Evolutionary conservation across 2,888 invertebrate genomes (phyloP).

Genomic region (Beris chalybata): DNA sequence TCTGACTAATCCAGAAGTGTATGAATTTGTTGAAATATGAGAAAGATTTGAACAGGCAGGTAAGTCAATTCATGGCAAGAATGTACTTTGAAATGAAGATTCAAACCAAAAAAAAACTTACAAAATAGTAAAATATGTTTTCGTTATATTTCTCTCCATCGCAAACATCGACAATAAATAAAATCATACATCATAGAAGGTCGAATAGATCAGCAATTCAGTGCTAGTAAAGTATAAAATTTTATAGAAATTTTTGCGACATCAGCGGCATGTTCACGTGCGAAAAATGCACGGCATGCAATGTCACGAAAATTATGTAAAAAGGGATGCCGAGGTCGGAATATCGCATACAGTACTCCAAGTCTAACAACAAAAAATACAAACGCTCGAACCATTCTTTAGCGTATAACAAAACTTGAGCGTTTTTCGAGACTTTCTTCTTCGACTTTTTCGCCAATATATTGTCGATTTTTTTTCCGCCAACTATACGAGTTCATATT

Average conservation of each 20-base stretch:
- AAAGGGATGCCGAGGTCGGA: neutral
- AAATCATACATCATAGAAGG: conserved; percentile 43
- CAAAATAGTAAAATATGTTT: neutral
- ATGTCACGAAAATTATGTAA: conserved; percentile 46
- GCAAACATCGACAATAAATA: conserved; percentile 44
- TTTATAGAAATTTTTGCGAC: neutral
- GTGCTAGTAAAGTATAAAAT: conserved; percentile 11
- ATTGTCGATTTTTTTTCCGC: neutral
- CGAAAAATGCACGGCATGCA: conserved; percentile 47
- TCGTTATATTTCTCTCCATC: conserved; percentile 41
- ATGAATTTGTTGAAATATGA: too few species aligned
- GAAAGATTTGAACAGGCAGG: too few species aligned
- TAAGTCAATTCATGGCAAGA: too few species aligned
- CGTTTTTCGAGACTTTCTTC: neutral
- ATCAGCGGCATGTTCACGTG: conserved; percentile 41
- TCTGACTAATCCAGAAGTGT: too few species aligned
- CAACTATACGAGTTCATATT: neutral
- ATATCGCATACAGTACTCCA: too few species aligned
- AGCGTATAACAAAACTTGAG: neutral
- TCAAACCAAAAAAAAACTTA: too few species aligned
- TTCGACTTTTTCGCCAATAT: neutral
- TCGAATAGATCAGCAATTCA: conserved; percentile 13
- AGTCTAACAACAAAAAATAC: neutral
- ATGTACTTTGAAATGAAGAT: too few species aligned
- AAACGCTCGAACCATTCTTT: too few species aligned